Evolutionary conservation across 2,113 vertebrate genomes (phyloP), one percentile per base, ranked within the genome.

Genomic region (Larimichthys polyactis): DNA sequence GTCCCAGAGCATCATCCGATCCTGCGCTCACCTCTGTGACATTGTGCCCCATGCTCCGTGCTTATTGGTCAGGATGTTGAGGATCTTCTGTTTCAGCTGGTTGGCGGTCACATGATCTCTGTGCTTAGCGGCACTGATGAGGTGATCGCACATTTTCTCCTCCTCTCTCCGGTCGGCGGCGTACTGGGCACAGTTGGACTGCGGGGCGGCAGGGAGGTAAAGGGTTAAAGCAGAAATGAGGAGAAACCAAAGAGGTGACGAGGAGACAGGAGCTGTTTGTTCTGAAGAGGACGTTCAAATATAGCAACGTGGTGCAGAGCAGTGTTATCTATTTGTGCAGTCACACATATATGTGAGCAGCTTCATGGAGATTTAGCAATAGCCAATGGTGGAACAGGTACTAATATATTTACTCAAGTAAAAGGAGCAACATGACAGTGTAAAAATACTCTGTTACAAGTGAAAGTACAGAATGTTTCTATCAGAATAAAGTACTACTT

Each of bases 91-190:
- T 79, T 99, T 99, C 80, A 99, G 95, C 85, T 99, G 98, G 91
- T 99, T 99, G 15, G 98, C 98, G 0, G 98, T 99, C 70, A 99
- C 98, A 0, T 99, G 98, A 84, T 99, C 98, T 68, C 98, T 94
- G 91, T 99, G 98, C 78, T 99, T 99, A 1, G 98, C 97, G 0
- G 98, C 98, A n/a, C 98, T 98, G 91, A 99, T 99, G 71, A 99
- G 97, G 71, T 99, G 98, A 81, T 99, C 98, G 58, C 98, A 99
- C 98, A 99, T 99, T 93, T 99, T 99, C 90, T 99, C 98, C 85
- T 99, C 98, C 75, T 99, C 98, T 81, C 97, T 95, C 65, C 98
- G 94, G 86, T 99, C 98, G 3, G 97, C 97, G 11, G 98, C 98
- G 19, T 99, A 99, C 87, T 99, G 98, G 46, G 98, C 98, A 70